Evolutionary conservation across 2,888 invertebrate genomes (phyloP).

Genomic region (Spisula subtruncata): DNA sequence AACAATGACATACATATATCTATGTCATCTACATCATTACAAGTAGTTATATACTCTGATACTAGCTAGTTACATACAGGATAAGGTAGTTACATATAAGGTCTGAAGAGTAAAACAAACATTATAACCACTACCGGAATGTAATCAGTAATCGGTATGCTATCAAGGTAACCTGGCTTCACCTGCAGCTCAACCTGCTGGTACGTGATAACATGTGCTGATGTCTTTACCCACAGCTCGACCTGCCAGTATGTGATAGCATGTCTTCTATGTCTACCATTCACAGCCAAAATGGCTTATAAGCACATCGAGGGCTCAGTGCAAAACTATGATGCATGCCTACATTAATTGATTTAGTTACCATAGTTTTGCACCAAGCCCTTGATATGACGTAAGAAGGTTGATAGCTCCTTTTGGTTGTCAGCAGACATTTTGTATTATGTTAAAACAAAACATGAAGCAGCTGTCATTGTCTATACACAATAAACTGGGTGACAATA

Average conservation of each 20-base stretch:
- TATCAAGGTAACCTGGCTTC: slow-evolving; percentile 1
- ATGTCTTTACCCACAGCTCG: neutral
- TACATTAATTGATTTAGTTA: no score
- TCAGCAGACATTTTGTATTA: no score
- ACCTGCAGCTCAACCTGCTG: neutral
- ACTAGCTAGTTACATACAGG: no score
- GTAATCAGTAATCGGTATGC: neutral
- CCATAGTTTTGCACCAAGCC: no score
- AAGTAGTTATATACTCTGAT: no score
- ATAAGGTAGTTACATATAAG: neutral
- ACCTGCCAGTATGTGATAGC: neutral
- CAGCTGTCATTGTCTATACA: neutral
- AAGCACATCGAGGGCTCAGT: no score
- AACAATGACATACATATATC: slow-evolving; percentile 12
- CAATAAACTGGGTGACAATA: neutral
- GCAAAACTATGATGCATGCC: no score
- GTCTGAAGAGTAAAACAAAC: neutral
- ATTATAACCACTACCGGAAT: neutral
- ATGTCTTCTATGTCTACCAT: neutral
- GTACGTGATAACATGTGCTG: neutral
- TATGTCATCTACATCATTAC: neutral
- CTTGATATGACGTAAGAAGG: no score
- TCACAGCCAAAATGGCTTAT: no score
- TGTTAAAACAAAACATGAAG: neutral
- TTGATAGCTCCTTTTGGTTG: no score